A percentile compares a stretch with the other conserved stretches of the same genome.
Conservation (phyloP, 2,797 vertebrate genomes). For the Takifugu rubripes region DNA sequence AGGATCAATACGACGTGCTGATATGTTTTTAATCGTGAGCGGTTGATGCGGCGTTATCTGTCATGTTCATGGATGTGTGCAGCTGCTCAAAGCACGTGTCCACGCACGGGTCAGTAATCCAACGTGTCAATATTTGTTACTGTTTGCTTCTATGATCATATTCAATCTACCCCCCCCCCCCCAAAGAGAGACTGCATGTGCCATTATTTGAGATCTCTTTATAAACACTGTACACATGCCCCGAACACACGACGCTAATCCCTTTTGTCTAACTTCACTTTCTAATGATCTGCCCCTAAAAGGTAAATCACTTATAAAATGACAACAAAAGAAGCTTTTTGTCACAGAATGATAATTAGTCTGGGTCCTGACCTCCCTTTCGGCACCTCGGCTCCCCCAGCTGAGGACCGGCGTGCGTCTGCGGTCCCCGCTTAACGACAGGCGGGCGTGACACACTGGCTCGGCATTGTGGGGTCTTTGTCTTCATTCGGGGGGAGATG, state of each 20-base stretch:
- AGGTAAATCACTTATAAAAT: constrained; percentile 84
- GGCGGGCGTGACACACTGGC: constrained; percentile 93
- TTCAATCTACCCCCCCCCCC: neutral
- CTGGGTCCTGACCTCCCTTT: constrained; percentile 91
- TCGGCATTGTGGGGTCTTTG: constrained; percentile 95
- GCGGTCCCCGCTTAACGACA: constrained; percentile 94
- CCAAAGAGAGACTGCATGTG: too few species aligned
- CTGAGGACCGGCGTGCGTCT: constrained; percentile 91
- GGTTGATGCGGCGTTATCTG: constrained; percentile 30
- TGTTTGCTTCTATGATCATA: constrained; percentile 1
- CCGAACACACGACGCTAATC: constrained; percentile 43
- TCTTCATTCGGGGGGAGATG: constrained; percentile 98
- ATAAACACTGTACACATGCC: constrained; percentile 36
- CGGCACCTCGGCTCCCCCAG: constrained; percentile 88
- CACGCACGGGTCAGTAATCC: constrained; percentile 32
- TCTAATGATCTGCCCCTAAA: constrained; percentile 75
- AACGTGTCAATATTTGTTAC: constrained; percentile 11
- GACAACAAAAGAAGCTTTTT: constrained; percentile 77
- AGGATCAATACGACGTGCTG: constrained; percentile 42
- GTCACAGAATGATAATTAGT: constrained; percentile 82
- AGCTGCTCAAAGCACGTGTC: constrained; percentile 20
- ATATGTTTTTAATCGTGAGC: constrained; percentile 46
- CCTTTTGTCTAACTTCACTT: constrained; percentile 52
- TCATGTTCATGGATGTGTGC: constrained; percentile 30
- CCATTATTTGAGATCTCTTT: too few species aligned